Evolutionary conservation across 2,888 invertebrate genomes (phyloP).

Genomic region (Melitaea athalia): DNA sequence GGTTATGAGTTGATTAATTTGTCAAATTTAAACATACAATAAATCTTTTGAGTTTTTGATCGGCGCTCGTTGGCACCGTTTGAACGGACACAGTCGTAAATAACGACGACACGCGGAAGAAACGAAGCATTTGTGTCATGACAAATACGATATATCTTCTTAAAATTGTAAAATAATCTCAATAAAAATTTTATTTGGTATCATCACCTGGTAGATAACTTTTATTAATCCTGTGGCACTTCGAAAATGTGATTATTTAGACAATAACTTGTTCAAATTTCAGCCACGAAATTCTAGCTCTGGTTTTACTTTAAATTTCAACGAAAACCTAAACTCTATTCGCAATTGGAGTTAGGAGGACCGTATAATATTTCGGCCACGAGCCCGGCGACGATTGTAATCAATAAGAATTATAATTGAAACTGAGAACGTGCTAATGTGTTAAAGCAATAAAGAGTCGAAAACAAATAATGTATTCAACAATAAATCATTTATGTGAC

Average conservation of each 20-base stretch:
- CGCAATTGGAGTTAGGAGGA: no score
- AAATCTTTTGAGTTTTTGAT: conserved; percentile 8
- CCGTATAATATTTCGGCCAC: no score
- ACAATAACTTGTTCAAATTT: no score
- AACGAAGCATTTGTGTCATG: background rate
- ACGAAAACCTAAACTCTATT: no score
- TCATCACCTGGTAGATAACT: no score
- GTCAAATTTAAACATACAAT: conserved; percentile 7
- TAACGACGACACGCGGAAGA: background rate
- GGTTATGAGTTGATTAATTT: conserved; percentile 7
- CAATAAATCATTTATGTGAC: conserved; percentile 48
- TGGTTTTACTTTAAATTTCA: no score
- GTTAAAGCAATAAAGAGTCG: conserved; percentile 35
- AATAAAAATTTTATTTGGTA: background rate
- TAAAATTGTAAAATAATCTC: background rate
- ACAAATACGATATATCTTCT: conserved; percentile 1
- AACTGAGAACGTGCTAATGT: conserved; percentile 38
- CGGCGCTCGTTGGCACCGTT: conserved; percentile 1
- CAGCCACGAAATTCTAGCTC: no score
- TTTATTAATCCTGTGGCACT: no score
- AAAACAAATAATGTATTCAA: conserved; percentile 52
- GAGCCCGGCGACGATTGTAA: background rate
- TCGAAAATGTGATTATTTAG: no score
- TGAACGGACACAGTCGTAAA: background rate
- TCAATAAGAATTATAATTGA: conserved; percentile 12